phyloP scores from a whole-genome alignment of 1,140 invertebrate species.

The Pteromalus puparum region DNA sequence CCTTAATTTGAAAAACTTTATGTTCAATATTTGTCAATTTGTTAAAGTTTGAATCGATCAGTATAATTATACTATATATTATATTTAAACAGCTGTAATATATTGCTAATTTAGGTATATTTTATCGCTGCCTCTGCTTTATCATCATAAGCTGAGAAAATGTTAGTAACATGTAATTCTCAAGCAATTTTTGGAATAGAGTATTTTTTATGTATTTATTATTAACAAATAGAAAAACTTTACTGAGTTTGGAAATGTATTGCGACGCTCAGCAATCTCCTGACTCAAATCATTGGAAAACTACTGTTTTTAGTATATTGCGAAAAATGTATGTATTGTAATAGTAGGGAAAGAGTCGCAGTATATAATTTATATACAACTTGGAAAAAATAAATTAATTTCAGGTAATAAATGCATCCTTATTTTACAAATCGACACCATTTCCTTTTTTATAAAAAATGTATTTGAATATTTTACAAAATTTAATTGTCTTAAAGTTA shows the following conservation, averaged over 20 bases:
- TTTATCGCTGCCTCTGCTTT: background rate
- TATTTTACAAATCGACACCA: background rate
- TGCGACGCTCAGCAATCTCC: background rate
- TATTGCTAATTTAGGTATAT: slow-evolving; percentile 22
- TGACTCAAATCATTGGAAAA: no score
- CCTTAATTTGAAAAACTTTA: background rate
- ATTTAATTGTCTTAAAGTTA: slow-evolving; percentile 38
- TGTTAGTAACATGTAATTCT: slow-evolving; percentile 7
- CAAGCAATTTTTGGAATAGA: background rate
- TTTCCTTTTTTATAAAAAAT: slow-evolving; percentile 31
- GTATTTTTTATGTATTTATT: slow-evolving; percentile 1
- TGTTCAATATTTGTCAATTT: background rate
- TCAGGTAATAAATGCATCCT: slow-evolving; percentile 22
- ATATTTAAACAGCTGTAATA: slow-evolving; percentile 35
- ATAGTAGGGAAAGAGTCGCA: background rate
- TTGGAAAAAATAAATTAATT: slow-evolving; percentile 2
- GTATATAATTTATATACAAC: slow-evolving; percentile 7
- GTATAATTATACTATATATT: slow-evolving; percentile 14
- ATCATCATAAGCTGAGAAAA: background rate
- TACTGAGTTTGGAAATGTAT: background rate
- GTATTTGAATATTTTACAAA: slow-evolving; percentile 48
- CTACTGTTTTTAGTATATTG: no score
- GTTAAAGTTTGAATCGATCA: background rate
- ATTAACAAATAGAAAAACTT: background rate
- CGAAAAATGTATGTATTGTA: background rate